Evolutionary conservation across 2,113 vertebrate species (phyloP).

Genomic region (Boleophthalmus pectinirostris): DNA sequence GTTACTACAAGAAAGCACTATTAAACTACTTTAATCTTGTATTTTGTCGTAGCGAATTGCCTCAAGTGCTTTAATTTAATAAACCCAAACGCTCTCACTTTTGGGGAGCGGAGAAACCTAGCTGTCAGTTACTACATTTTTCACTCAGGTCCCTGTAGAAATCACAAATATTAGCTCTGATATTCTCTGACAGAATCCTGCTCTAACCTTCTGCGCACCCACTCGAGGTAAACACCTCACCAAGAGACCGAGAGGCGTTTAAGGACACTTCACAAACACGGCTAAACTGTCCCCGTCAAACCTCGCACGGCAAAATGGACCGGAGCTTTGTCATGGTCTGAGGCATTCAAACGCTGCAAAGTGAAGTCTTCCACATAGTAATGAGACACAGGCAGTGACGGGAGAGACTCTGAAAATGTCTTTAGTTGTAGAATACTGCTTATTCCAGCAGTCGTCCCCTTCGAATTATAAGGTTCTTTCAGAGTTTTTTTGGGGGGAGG

Average conservation of each 20-base stretch:
- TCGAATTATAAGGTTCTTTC: too few species aligned
- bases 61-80: constrained; percentile 1
- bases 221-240: neutral
- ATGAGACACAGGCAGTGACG: constrained; percentile 19
- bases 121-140: neutral
- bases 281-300: neutral
- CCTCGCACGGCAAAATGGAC: neutral
- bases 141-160: neutral
- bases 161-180: neutral
- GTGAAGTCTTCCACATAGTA: neutral
- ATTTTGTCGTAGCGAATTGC: neutral
- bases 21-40: neutral
- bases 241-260: neutral
- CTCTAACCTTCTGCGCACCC: neutral
- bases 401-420: too few species aligned
- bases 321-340: neutral
- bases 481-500: too few species aligned
- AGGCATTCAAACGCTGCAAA: constrained; percentile 1
- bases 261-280: constrained; percentile 1
- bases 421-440: too few species aligned
- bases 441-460: too few species aligned
- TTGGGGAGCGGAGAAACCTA: neutral
- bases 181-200: constrained; percentile 5
- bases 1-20: neutral
- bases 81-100: neutral